Percentiles rank a stretch among this genome's conserved stretches.
phyloP scores from a whole-genome alignment of 2,113 vertebrate species.

The Ctenodactylus gundi region DNA sequence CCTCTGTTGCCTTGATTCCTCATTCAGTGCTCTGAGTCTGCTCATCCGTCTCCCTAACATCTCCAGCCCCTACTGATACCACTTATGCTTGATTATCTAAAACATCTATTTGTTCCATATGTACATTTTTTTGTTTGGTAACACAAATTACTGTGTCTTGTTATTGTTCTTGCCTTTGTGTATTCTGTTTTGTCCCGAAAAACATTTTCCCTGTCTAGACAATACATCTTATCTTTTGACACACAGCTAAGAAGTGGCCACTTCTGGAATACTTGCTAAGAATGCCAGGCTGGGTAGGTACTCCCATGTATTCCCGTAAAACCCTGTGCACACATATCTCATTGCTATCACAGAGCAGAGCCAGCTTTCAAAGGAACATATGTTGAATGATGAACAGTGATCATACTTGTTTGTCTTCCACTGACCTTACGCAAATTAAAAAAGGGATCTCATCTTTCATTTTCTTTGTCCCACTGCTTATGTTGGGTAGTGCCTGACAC shows the following conservation, averaged over 20 bases:
- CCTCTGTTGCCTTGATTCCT: not conserved
- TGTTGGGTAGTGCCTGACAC: not conserved
- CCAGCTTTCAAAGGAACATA: not conserved
- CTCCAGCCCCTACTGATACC: not conserved
- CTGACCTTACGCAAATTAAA: not conserved
- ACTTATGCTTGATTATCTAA: not conserved
- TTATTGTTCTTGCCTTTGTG: not conserved
- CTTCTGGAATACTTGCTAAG: not conserved
- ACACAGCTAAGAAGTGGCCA: not conserved
- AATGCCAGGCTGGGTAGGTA: not conserved
- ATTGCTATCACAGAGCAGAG: not conserved
- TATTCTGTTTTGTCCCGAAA: constrained; percentile 20
- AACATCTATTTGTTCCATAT: not conserved
- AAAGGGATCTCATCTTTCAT: not conserved
- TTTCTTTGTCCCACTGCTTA: not conserved
- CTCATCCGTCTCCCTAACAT: not conserved
- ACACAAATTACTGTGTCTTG: not conserved
- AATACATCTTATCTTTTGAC: constrained; percentile 1
- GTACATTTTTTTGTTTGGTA: not conserved
- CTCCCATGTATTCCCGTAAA: not conserved
- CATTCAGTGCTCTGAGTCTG: not conserved
- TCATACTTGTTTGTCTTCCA: not conserved
- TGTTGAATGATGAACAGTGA: not conserved
- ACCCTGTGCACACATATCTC: not conserved
- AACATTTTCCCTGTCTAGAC: constrained; percentile 16